Evolutionary conservation across 2,888 invertebrate genomes (phyloP), one percentile per base, ranked within the genome.

Genomic region (Epinotia ramella): DNA sequence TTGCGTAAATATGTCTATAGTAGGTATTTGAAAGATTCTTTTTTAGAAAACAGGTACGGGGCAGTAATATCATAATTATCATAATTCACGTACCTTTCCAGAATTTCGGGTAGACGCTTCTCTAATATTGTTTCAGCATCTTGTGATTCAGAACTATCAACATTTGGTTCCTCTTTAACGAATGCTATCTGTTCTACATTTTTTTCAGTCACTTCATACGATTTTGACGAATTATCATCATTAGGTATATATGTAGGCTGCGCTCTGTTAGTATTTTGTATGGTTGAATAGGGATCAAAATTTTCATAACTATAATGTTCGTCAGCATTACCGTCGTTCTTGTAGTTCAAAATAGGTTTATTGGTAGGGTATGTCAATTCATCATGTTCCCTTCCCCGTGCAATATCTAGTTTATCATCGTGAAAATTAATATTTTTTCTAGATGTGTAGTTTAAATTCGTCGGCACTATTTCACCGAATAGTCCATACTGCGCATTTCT

Each of bases 391-490:
- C 24, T 40, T 56, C 9, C 13, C 11, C 20, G 53, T 13, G 63
- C 13, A 6, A 53, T 53, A 11, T 63, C 28, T 12, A 9, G 18
- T 12, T 20, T 64, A 33, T 46, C 63, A 13, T 40, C 44, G 20
- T n/a, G 49, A 7, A 63, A n/a, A 18, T 65, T 46, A 13, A 40
- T 71, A 60, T 60, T 40, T 28, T 24, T 65, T 44, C 12, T 75
- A 5, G 33, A 24, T 0, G 9, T 60, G 44, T 71, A 46, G 33
- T 70, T 70, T 57, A 80, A 79, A 12, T 79, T 77, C 56, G 82
- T 70, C 40, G 86, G 86, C n/a, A 84, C 81, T 60, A 82, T 79
- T 6, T 80, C 78, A 18, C 81, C 83, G 77, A 84, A 85, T 56
- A 84, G 59, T 62, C 77, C 75, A 77, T 82, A 83, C 12, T 53